Base-by-base conservation (phyloP, 1,140 invertebrate species). In the Drosophila subobscura region DNA sequence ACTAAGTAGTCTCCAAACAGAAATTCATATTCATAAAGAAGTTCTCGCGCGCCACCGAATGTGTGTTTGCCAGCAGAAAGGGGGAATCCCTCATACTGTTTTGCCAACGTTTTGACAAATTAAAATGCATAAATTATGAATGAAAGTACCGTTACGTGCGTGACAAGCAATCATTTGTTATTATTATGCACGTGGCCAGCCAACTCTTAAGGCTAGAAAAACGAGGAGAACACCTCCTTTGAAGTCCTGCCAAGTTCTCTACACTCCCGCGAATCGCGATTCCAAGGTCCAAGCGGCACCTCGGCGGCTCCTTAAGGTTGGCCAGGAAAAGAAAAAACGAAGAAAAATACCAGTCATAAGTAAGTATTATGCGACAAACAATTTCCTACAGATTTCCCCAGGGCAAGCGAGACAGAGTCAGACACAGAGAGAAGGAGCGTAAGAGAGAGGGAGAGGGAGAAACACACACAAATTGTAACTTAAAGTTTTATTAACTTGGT, bases 111-210 rank as follows among this genome's bases (percentile, higher is more conserved):
- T 72, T 89, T 86, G 86, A 89, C 80, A 89, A 89, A 89, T 89
- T 81, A 81, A 89, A 89, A 85, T 89, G 80, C 77, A 89, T 89
- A 89, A 89, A 89, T 89, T 89, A 89, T 89, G 78, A 89, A 85
- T 78, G 67, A 89, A 89, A 89, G 80, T 85, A 89, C 63, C 85
- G 77, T 89, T 89, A 81, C 86, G 80, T 89, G 86, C 86, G 86
- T 89, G 86, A 70, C 86, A 86, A 89, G 67, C 72, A 81, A 89
- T 86, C 70, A 89, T 89, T 89, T 89, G 85, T 89, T 89, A 89
- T 89, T 89, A 81, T 84, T 89, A 81, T 81, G 83, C 83, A 86
- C 83, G 83, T 79, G 83, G 83, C 66, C 73, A 79, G 27, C 53
- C 41, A 52, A 12, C 33, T 37, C 33, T 10, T 37, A 12, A 8